Percentiles rank a stretch among this genome's conserved stretches.
Conservation (phyloP, 2,888 invertebrate species). For the Drosophila meridiana region DNA sequence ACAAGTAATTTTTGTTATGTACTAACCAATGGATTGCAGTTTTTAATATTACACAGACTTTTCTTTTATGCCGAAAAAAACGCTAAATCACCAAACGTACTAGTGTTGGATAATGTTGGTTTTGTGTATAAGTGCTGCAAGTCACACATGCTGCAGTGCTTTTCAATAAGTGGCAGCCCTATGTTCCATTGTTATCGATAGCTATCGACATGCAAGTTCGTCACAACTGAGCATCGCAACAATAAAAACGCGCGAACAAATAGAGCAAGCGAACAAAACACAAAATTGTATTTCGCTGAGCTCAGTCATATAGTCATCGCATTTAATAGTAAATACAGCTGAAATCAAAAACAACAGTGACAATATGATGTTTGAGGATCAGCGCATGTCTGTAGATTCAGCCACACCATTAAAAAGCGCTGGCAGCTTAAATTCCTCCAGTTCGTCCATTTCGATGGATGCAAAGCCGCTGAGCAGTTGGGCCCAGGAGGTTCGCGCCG, state of each 20-base stretch:
- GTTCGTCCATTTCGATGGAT: slow-evolving; percentile 59
- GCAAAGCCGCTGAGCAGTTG: slow-evolving; percentile 65
- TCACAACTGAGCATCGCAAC: slow-evolving; percentile 41
- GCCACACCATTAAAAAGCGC: slow-evolving; percentile 51
- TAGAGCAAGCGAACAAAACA: slow-evolving; percentile 29
- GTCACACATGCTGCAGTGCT: neutral
- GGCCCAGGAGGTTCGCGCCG: slow-evolving; percentile 79
- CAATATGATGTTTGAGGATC: slow-evolving; percentile 67
- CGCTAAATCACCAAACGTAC: slow-evolving; percentile 58
- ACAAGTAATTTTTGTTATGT: slow-evolving; percentile 19
- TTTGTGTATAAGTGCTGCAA: slow-evolving; percentile 19
- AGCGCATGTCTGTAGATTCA: slow-evolving; percentile 58
- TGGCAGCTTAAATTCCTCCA: slow-evolving; percentile 66
- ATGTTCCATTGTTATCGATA: neutral
- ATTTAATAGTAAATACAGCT: slow-evolving; percentile 4
- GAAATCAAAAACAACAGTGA: neutral
- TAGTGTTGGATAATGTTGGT: slow-evolving; percentile 44
- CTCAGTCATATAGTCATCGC: neutral
- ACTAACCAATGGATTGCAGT: slow-evolving; percentile 67
- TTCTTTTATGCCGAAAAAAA: slow-evolving; percentile 78
- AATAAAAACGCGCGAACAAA: slow-evolving; percentile 74
- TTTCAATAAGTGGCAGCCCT: slow-evolving; percentile 10
- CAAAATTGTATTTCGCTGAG: slow-evolving; percentile 19
- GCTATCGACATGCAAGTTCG: neutral
- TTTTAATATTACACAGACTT: slow-evolving; percentile 53